These are phyloP conservation scores for Coelopa pilipes DNA, from an alignment of 2,888 invertebrate genomes.

Conservation along the genomic window DNA sequence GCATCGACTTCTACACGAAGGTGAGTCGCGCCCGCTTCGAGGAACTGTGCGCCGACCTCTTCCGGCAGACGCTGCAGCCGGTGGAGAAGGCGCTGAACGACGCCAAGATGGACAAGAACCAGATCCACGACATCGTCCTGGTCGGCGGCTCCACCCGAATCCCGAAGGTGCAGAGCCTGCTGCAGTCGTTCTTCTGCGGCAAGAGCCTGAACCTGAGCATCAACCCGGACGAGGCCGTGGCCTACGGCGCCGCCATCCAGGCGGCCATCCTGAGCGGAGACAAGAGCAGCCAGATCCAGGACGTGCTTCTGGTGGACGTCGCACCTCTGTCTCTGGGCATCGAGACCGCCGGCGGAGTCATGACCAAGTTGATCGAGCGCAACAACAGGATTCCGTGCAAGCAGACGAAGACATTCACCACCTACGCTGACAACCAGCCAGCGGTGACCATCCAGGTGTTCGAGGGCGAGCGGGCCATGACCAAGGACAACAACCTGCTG, in stretches of 20 bases:
- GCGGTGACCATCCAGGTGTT: slow-evolving; percentile 79
- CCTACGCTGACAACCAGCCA: slow-evolving; percentile 84
- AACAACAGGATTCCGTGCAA: slow-evolving; percentile 79
- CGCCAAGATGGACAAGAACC: slow-evolving; percentile 80
- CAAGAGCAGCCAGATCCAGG: slow-evolving; percentile 79
- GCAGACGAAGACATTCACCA: slow-evolving; percentile 80
- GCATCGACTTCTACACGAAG: slow-evolving; percentile 78
- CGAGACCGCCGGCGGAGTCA: slow-evolving; percentile 84
- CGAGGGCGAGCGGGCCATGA: slow-evolving; percentile 88
- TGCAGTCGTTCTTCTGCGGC: slow-evolving; percentile 81
- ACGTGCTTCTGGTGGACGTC: slow-evolving; percentile 77
- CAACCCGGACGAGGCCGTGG: slow-evolving; percentile 85
- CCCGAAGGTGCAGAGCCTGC: slow-evolving; percentile 79
- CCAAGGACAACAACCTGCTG: slow-evolving; percentile 91
- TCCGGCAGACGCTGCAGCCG: slow-evolving; percentile 78
- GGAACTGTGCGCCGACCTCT: slow-evolving; percentile 77
- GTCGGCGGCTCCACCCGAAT: slow-evolving; percentile 86
- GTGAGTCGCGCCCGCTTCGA: slow-evolving; percentile 79
- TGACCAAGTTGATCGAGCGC: slow-evolving; percentile 80
- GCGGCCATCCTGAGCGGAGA: slow-evolving; percentile 79
- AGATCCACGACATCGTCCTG: slow-evolving; percentile 82
- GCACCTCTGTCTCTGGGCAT: slow-evolving; percentile 78
- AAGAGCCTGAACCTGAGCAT: slow-evolving; percentile 79
- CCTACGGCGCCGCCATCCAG: slow-evolving; percentile 81
- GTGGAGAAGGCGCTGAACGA: slow-evolving; percentile 83